Evolutionary conservation across 2,797 vertebrate species (phyloP), one percentile per base, ranked within the genome.

Genomic region (Lagorchestes hirsutus): DNA sequence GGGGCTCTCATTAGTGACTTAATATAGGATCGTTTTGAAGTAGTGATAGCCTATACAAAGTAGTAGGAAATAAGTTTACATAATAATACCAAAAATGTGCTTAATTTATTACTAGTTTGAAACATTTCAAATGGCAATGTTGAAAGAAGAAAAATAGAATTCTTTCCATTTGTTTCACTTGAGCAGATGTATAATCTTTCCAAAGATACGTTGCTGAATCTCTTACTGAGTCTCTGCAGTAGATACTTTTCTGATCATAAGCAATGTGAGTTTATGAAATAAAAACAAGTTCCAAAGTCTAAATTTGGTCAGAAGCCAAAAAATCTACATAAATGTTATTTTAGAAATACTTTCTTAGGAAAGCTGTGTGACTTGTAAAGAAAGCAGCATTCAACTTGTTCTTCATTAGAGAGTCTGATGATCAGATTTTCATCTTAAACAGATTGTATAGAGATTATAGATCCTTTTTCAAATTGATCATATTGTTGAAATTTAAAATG

Each of bases 301-400:
- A 93, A 31, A 96, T 96, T 95, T 97, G 95, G 95, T 90, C 56
- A 95, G 93, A 96, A 97, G 93, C 97, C 97, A 97, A 91, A 93
- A 87, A 92, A 62, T 90, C 96, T 96, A 56, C 90, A 94, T 94
- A 94, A 97, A 93, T 90, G 55, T 90, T 96, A 1, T 92, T 97
- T 97, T 91, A 87, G 96, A 96, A 93, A 97, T 97, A n/a, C 54
- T 97, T 97, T 97, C 96, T 94, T 57, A 93, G 54, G 94, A 97
- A 97, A 94, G 93, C 95, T 95, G 10, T 91, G n/a, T 52, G 31
- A 50, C 91, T 92, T 93, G 93, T 90, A 95, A 94, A 91, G 90
- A 92, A 94, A 96, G 95, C 52, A 9, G 50, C 24, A 67, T 97
- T 94, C 55, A 56, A 6, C 92, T 95, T 96, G 58, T 74, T 90